phyloP scores from a whole-genome alignment of 2,797 vertebrate species.

The Acrocephalus scirpaceus region DNA sequence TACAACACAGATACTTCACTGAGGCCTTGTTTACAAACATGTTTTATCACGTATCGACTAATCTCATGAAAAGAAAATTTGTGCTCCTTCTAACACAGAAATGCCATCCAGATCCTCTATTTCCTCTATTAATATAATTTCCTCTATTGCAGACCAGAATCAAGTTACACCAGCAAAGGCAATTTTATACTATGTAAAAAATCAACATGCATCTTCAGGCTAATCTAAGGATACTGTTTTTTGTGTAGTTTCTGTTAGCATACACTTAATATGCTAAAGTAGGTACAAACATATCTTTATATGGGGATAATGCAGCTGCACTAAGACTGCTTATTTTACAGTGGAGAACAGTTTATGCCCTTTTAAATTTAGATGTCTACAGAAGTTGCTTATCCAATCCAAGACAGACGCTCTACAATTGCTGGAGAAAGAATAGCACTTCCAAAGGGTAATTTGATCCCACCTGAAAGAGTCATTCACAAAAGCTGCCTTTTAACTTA shows the following conservation, averaged over 20 bases:
- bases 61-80: not conserved
- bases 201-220: not conserved
- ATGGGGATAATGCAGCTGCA: not conserved
- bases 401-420: not conserved
- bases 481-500: not conserved
- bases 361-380: not conserved
- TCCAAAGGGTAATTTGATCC: not conserved
- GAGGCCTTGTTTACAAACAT: not conserved
- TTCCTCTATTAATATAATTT: not conserved
- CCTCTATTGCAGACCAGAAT: not conserved
- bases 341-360: not conserved
- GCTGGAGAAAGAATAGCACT: not conserved
- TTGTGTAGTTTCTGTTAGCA: not conserved
- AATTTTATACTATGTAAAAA: not conserved
- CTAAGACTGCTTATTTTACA: not conserved
- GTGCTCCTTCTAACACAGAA: not conserved
- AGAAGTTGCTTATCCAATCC: not conserved
- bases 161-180: not conserved
- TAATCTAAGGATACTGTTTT: not conserved
- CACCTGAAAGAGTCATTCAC: not conserved
- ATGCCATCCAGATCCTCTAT: not conserved
- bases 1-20: constrained; percentile 2
- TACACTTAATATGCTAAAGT: not conserved
- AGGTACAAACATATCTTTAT: not conserved
- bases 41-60: not conserved